These are phyloP conservation scores for Aphrophora alni DNA, from an alignment of 2,888 invertebrate species.

Conservation along the genomic window DNA sequence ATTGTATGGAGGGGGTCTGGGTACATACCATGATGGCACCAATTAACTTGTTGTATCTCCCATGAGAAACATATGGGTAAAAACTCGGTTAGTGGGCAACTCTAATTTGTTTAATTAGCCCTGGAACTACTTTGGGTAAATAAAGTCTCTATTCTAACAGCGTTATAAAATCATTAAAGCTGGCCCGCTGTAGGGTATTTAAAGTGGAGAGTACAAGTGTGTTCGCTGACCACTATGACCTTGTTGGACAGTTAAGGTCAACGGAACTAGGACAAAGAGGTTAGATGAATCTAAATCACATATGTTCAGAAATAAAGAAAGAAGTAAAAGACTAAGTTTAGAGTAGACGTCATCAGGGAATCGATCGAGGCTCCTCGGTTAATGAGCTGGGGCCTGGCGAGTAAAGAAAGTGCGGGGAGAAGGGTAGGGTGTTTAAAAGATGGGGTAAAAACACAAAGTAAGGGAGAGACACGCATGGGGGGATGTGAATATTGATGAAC, in stretches of 20 bases:
- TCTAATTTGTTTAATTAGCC: no score
- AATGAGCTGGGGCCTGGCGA: conserved; percentile 43
- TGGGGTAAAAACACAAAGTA: conserved; percentile 45
- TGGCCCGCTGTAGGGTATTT: no score
- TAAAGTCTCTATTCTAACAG: no score
- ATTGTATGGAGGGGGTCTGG: no score
- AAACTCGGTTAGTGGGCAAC: no score
- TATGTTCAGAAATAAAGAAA: not conserved
- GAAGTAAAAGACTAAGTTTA: not conserved
- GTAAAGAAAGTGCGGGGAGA: conserved; percentile 41
- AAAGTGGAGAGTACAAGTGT: not conserved
- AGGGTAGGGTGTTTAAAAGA: conserved; percentile 43
- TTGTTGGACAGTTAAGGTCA: not conserved
- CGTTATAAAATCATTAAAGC: no score
- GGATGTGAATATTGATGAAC: conserved; percentile 48
- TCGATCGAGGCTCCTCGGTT: conserved; percentile 40
- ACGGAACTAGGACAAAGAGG: not conserved
- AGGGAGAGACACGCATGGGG: conserved; percentile 44
- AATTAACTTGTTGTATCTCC: no score
- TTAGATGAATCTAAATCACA: not conserved
- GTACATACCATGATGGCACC: no score
- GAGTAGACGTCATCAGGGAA: conserved; percentile 23
- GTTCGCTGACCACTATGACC: not conserved
- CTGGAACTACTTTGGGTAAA: no score
- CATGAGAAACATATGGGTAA: no score